Base-by-base conservation (phyloP, 2,113 vertebrate species). In the Dromas ardeola region DNA sequence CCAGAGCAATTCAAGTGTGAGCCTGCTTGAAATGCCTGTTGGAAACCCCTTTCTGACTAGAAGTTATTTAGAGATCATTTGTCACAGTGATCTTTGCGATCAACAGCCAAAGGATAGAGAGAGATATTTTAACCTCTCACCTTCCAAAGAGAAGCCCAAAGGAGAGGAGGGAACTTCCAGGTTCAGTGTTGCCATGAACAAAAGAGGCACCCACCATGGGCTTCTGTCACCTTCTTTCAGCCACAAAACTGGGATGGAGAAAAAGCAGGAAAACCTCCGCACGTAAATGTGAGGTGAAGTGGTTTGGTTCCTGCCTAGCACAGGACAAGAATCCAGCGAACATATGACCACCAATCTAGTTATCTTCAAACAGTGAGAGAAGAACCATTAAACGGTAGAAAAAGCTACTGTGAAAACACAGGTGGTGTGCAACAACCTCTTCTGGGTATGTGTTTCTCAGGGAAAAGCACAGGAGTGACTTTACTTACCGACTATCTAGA, bases 11-110 rank as follows among this genome's bases (percentile, higher is more conserved):
- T 96, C 93, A 96, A 91, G 96, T 87, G 66, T 45, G 30, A 95
- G 40, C 93, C 78, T 97, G 90, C 62, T 92, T 67, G 45, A 96
- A 97, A 89, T 87, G 61, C 74, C 45, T 96, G 34, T 85, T 94
- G 78, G 62, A 93, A 95, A 77, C 45, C 19, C 69, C 66, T 82
- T 97, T 85, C 49, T 82, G 34, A 26, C 43, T 86, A 42, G 58
- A 83, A 95, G 87, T 12, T 12, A 79, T 69, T 49, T 90, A 65
- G 53, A 80, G 34, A 69, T 58, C 76, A 86, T 95, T 95, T 94
- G 71, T 94, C 87, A 93, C 71, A 55, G 76, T 56, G 74, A 82
- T 88, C 52, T 76, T 80, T 89, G 58, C 36, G 36, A 87, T 91
- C 21, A 61, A 82, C 49, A 91, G 43, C 81, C 81, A 90, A 82